Evolutionary conservation across 2,797 vertebrate genomes (phyloP).

Genomic region (Pangasius macronema): DNA sequence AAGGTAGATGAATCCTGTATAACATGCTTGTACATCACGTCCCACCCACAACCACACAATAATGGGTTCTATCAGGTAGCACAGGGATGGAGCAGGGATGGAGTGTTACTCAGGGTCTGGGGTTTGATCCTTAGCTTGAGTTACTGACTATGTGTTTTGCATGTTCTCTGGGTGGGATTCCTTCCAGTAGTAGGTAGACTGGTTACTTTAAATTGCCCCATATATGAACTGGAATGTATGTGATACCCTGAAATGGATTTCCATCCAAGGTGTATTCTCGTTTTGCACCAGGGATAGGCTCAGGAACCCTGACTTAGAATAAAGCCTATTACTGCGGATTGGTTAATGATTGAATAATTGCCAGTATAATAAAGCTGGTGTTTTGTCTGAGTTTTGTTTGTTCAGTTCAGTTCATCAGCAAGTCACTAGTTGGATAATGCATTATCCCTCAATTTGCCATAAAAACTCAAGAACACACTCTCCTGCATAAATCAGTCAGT

Average conservation of each 20-base stretch:
- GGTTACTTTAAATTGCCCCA: neutral
- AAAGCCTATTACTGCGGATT: neutral
- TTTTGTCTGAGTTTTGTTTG: too few relatives aligned
- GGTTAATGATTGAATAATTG: neutral
- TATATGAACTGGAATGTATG: neutral
- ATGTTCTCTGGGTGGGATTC: neutral
- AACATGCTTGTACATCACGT: neutral
- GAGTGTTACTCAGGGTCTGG: neutral
- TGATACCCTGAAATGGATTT: neutral
- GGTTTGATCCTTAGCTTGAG: neutral
- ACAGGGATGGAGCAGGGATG: neutral
- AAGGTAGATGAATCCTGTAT: neutral
- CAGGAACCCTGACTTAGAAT: neutral
- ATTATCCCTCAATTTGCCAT: neutral
- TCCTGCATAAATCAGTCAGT: conserved; percentile 4
- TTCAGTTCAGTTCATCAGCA: neutral
- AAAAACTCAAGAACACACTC: conserved; percentile 1
- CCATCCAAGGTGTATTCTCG: neutral
- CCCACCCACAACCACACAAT: neutral
- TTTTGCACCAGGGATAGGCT: neutral
- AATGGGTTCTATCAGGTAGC: neutral
- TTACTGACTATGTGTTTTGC: neutral
- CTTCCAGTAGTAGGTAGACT: neutral
- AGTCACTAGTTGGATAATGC: neutral
- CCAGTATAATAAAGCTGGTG: neutral